Conservation (phyloP, 2,797 vertebrate species). For the Dendrocincla fuliginosa region DNA sequence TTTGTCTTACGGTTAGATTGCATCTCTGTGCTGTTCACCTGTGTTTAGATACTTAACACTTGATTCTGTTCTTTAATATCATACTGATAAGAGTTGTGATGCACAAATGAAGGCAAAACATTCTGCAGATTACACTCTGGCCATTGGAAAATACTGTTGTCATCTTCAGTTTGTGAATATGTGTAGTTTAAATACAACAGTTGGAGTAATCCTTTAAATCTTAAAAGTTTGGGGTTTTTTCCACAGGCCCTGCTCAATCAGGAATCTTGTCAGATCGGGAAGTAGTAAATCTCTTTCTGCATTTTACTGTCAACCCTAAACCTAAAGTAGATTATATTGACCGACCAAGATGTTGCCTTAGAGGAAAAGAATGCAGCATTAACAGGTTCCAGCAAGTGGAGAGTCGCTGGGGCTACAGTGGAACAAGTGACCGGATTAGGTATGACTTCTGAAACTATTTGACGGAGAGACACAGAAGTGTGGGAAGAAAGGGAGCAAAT, state of each 20-base stretch:
- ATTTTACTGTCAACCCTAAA: constrained; percentile 98
- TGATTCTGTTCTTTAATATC: background rate
- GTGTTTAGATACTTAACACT: background rate
- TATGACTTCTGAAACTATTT: constrained; percentile 30
- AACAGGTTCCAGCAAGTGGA: constrained; percentile 95
- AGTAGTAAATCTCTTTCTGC: constrained; percentile 96
- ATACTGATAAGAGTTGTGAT: background rate
- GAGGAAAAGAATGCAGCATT: constrained; percentile 96
- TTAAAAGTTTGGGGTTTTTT: constrained; percentile 65
- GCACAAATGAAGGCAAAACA: constrained; percentile 32
- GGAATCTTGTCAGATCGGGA: constrained; percentile 93
- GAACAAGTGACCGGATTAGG: constrained; percentile 96
- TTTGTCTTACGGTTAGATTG: background rate
- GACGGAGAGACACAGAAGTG: background rate
- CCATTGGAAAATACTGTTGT: background rate
- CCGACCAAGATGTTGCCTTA: constrained; percentile 92
- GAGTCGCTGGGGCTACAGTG: constrained; percentile 98
- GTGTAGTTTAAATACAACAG: background rate
- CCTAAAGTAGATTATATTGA: constrained; percentile 96
- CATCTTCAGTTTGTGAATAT: background rate
- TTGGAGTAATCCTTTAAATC: background rate
- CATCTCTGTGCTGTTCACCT: background rate
- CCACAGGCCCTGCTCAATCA: constrained; percentile 90
- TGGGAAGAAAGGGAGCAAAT: background rate
- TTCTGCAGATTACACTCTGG: background rate